These are phyloP conservation scores for Atherinosoma microstoma DNA, from an alignment of 2,797 vertebrate species.

Conservation along the genomic window DNA sequence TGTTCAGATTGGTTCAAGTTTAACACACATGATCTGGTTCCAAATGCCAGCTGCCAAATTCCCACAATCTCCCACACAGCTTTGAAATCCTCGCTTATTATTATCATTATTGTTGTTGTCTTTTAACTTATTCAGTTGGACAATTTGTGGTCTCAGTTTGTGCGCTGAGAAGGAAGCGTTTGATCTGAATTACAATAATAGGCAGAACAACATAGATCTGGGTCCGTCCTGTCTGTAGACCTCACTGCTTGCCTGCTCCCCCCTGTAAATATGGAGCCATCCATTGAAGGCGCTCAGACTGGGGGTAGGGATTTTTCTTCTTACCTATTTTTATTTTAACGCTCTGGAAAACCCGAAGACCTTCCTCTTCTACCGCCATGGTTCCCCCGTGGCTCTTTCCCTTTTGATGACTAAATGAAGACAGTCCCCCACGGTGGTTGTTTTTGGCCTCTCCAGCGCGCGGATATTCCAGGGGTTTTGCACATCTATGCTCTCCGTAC, in stretches of 20 bases:
- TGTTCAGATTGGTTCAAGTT: constrained; percentile 31
- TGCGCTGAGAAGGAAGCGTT: constrained; percentile 47
- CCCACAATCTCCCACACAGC: constrained; percentile 47
- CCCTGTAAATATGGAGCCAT: constrained; percentile 68
- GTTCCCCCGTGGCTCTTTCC: constrained; percentile 73
- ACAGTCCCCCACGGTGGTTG: constrained; percentile 67
- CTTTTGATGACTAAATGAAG: constrained; percentile 56
- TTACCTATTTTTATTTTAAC: constrained; percentile 98
- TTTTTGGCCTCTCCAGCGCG: constrained; percentile 70
- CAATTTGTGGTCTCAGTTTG: constrained; percentile 27
- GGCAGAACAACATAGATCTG: constrained; percentile 51
- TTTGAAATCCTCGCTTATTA: constrained; percentile 13
- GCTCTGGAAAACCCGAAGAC: constrained; percentile 96
- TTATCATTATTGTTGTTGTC: neutral
- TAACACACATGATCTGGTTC: constrained; percentile 44
- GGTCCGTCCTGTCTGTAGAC: constrained; percentile 36
- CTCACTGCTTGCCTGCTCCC: constrained; percentile 36
- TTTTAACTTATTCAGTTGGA: constrained; percentile 4
- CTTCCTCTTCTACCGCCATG: constrained; percentile 98
- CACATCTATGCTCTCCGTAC: constrained; percentile 76
- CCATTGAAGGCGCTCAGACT: constrained; percentile 59
- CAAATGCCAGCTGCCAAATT: constrained; percentile 58
- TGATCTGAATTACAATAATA: constrained; percentile 77
- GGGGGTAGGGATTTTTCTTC: constrained; percentile 68
- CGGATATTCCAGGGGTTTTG: constrained; percentile 78